Base-by-base conservation (phyloP, 2,113 vertebrate species). In the Chaetops frenatus region DNA sequence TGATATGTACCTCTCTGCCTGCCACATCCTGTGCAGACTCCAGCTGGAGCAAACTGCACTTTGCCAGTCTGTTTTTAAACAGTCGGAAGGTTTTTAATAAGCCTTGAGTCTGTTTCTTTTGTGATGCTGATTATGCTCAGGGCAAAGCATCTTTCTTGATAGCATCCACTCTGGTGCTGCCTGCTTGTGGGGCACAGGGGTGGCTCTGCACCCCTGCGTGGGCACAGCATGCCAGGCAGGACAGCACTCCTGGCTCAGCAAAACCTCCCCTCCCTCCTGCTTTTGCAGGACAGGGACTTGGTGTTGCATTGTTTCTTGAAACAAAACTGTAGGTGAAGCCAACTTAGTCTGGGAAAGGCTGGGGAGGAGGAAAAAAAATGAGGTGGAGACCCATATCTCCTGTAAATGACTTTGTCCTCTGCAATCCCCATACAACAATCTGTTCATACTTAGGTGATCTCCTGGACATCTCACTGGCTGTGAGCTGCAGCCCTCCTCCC, bases 121-220 rank as follows among this genome's bases (percentile, higher is more conserved):
- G 0, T 66, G 64, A 31, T 86, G 45, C 62, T 91, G n/a, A 36
- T 35, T 62, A 4, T 20, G 4, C 53, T 67, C 17, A 65, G 57
- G 12, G 77, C 1, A 9, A 79, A 74, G 29, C 11, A 29, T 53
- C 40, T 73, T 13, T 45, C 47, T 42, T 3, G 1, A 19, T 38
- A 66, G 60, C 60, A 29, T 38, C 51, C 27, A 15, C 13, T 1
- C 0, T 1, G 11, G 11, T 66, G 25, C 85, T 80, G 42, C 35
- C 66, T 29, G 15, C 44, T 17, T 29, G 25, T n/a, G 48, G 36
- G 40, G 8, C 3, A 0, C 0, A 0, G 22, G 29, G 15, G 11
- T 83, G 56, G 18, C 51, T 81, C 45, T 76, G 57, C 27, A 14
- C 18, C 2, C 0, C 16, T 31, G 29, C 3, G 1, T 70, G 54